Percentiles rank a stretch among this genome's conserved stretches.
phyloP scores from a whole-genome alignment of 2,113 vertebrate genomes.

The Corythaixoides concolor region DNA sequence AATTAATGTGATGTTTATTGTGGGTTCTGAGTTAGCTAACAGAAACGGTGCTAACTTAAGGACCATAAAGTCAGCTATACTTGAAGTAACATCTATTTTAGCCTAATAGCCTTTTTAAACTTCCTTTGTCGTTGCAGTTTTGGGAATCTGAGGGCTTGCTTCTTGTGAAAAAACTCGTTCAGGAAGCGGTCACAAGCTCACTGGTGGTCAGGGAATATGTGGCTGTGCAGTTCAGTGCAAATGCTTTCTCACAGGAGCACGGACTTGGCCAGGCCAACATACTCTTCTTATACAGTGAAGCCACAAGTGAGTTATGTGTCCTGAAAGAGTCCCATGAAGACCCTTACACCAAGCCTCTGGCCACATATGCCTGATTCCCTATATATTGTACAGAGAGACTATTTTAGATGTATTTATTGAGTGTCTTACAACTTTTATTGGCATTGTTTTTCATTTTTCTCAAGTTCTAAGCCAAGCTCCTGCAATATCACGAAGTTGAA shows the following conservation, averaged over 20 bases:
- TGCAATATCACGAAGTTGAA: conserved; percentile 10
- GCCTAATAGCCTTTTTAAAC: not conserved
- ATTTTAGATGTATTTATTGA: conserved; percentile 32
- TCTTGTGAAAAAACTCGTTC: not conserved
- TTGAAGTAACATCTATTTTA: not conserved
- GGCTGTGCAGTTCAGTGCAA: not conserved
- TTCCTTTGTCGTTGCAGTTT: not conserved
- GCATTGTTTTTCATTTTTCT: conserved; percentile 47
- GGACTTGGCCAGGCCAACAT: not conserved
- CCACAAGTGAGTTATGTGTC: not conserved
- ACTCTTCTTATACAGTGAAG: not conserved
- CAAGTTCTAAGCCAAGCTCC: conserved; percentile 12
- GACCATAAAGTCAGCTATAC: not conserved
- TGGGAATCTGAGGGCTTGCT: not conserved
- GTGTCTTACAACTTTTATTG: conserved; percentile 37
- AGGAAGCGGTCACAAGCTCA: not conserved
- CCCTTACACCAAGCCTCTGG: not conserved
- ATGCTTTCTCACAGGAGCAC: not conserved
- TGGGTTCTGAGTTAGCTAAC: not conserved
- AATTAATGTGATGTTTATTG: not conserved
- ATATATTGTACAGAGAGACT: not conserved
- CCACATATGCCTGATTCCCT: not conserved
- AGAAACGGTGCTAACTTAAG: not conserved
- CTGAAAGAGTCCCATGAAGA: not conserved
- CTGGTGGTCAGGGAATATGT: not conserved